A percentile compares a stretch with the other conserved stretches of the same genome.
phyloP scores from a whole-genome alignment of 1,140 invertebrate species.

The Meloidogyne exigua region DNA sequence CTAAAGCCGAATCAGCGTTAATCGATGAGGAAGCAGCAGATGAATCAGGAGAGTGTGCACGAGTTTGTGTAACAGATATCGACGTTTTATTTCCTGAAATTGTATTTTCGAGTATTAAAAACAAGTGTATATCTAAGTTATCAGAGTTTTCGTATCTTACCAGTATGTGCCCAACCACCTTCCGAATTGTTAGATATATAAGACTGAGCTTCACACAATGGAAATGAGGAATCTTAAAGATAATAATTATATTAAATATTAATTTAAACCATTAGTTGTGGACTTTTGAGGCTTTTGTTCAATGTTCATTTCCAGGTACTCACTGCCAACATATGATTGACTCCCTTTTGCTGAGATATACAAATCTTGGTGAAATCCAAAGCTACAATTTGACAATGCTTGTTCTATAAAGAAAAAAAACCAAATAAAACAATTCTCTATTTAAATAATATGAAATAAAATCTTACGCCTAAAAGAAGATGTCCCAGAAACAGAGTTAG shows the following conservation, averaged over 20 bases:
- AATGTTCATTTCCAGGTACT: slow-evolving; percentile 38
- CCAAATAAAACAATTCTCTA: neutral
- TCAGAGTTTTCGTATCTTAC: neutral
- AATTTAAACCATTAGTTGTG: neutral
- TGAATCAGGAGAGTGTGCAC: slow-evolving; percentile 40
- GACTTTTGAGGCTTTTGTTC: slow-evolving; percentile 10
- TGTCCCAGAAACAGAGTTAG: slow-evolving; percentile 16
- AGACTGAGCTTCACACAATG: slow-evolving; percentile 30
- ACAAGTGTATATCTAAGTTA: no score
- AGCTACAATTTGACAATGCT: slow-evolving; percentile 11
- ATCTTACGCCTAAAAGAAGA: slow-evolving; percentile 27
- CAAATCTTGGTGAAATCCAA: neutral
- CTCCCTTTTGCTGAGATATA: slow-evolving; percentile 2
- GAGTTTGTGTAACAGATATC: neutral
- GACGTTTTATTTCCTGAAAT: neutral
- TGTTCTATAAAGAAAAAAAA: neutral
- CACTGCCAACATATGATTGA: neutral
- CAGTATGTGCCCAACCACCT: neutral
- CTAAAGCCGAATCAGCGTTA: slow-evolving; percentile 9
- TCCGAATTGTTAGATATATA: slow-evolving; percentile 31
- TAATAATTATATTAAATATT: neutral
- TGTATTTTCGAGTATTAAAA: neutral
- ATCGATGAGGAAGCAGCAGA: neutral
- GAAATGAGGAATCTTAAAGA: slow-evolving; percentile 27
- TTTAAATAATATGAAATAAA: neutral